Base-by-base conservation (phyloP, 2,888 invertebrate species). In the Philopedon plagiatum region DNA sequence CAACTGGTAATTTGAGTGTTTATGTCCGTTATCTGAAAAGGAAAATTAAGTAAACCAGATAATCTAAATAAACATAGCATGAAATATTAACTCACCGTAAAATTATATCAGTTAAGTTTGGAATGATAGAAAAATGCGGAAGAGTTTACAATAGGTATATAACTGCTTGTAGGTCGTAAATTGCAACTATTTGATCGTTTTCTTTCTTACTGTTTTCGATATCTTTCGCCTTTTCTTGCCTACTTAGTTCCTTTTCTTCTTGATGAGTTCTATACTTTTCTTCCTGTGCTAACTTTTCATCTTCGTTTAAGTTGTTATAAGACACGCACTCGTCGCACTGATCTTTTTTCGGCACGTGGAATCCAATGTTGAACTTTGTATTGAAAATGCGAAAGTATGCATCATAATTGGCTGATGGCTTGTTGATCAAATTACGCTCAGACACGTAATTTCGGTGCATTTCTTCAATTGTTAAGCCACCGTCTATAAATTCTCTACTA, bases 281-380 rank as follows among this genome's bases (percentile, higher is more conserved):
- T 21, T 58, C 34, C 18, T 58, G 58, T 58, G 13, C 5, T 19
- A 58, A 1, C 58, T 58, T 34, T 34, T 58, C 34, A 37, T 34
- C 34, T 58, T 58, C 58, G 18, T 11, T 58, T 34, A 34, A 37
- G 23, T 58, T 58, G 58, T 58, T 29, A 58, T 18, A 58, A n/a
- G 37, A 1, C 1, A 23, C 63, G 51, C 63, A 63, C 18, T 63
- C 5, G 11, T 19, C 63, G 51, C 63, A 63, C 18, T 63, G 63
- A 49, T 63, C 63, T 46, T 63, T 63, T 46, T 63, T 63, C 49
- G 49, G 63, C 7, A 46, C n/a, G 18, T 44, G 29, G 26, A 63
- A 63, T 32, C 26, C 41, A 63, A 63, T 44, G 49, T 46, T 44
- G 26, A 63, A 63, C 32, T 63, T 23, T 1, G 49, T 46, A 46